Percentiles rank a stretch among this genome's conserved stretches.
Conservation (phyloP, 2,888 invertebrate genomes). For the Incurvaria masculella region DNA sequence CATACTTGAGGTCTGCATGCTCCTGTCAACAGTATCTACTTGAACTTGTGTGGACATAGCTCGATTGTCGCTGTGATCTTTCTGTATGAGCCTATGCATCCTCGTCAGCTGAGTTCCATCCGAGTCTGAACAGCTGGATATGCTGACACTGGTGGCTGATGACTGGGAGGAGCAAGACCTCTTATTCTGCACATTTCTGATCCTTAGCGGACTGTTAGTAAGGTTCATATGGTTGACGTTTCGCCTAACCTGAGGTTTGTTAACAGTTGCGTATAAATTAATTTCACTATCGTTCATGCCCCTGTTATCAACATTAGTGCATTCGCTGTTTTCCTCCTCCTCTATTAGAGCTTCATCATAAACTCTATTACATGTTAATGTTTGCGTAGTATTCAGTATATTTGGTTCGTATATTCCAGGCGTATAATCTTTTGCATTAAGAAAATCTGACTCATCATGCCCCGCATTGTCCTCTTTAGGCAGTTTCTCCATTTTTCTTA, state of each 20-base stretch:
- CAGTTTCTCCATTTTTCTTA: conserved; percentile 24
- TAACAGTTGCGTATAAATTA: conserved; percentile 47
- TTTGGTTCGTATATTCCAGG: conserved; percentile 9
- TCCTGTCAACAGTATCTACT: conserved; percentile 62
- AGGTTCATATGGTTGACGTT: conserved; percentile 50
- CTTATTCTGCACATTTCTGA: conserved; percentile 31
- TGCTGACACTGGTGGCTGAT: conserved; percentile 50
- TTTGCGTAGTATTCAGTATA: conserved; percentile 19
- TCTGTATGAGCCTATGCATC: conserved; percentile 39
- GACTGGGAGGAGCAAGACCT: conserved; percentile 49
- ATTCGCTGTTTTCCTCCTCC: conserved; percentile 46
- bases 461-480: conserved; percentile 27
- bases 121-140: conserved; percentile 54
- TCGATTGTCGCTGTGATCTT: conserved; percentile 41
- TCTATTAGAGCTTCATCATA: conserved; percentile 47
- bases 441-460: neutral
- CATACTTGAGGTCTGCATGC: conserved; percentile 70
- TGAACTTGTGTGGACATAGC: conserved; percentile 53
- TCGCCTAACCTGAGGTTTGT: conserved; percentile 42
- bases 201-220: conserved; percentile 45
- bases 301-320: conserved; percentile 21
- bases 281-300: conserved; percentile 39
- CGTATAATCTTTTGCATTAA: neutral
- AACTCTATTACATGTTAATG: conserved; percentile 36
- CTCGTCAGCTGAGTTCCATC: conserved; percentile 52